Conservation (phyloP, 2,113 vertebrate species). For the Chinchilla lanigera region DNA sequence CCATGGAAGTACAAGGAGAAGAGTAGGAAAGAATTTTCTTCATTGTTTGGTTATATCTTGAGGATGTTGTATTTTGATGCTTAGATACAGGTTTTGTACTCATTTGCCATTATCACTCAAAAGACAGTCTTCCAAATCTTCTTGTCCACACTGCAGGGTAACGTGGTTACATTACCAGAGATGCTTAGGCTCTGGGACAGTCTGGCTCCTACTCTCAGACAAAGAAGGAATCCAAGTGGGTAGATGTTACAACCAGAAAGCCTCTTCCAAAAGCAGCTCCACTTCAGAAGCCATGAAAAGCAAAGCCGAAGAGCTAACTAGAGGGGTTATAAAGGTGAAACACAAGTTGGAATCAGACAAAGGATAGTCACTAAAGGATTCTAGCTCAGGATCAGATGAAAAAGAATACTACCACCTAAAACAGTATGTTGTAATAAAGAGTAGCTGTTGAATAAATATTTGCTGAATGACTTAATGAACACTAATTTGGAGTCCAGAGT, state of each 20-base stretch:
- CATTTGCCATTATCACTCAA: neutral
- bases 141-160: neutral
- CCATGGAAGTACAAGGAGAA: neutral
- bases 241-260: neutral
- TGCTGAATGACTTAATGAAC: constrained; percentile 3
- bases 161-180: neutral
- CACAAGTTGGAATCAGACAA: neutral
- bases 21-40: neutral
- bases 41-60: neutral
- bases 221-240: neutral
- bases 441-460: neutral
- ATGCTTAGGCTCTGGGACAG: neutral
- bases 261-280: neutral
- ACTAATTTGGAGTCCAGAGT: neutral
- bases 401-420: neutral
- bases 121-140: neutral
- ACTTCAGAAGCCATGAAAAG: neutral
- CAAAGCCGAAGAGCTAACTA: neutral
- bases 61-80: neutral
- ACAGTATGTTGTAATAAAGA: neutral
- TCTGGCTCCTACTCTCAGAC: neutral
- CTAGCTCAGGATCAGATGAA: neutral
- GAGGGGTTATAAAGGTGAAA: neutral
- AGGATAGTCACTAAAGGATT: neutral
- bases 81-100: neutral